Conservation (phyloP, 2,113 vertebrate species). For the Empidonax traillii region DNA sequence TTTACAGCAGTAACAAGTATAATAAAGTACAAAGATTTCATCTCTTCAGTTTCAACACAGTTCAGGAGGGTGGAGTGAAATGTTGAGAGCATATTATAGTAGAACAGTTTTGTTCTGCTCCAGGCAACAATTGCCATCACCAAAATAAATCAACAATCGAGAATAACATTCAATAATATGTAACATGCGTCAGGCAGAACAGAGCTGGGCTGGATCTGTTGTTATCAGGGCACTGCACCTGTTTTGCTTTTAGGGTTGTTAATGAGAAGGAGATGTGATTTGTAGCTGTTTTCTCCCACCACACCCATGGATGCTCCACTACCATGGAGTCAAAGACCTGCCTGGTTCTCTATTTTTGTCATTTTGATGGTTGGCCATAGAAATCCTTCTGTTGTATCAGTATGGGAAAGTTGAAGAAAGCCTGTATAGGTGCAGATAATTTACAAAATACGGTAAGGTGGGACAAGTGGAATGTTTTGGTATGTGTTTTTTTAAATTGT, state of each 20-base stretch:
- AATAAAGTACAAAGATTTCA: neutral
- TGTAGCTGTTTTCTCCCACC: neutral
- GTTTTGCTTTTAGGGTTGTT: neutral
- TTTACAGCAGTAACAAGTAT: neutral
- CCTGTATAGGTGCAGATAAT: neutral
- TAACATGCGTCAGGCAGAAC: neutral
- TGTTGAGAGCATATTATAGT: neutral
- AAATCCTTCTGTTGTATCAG: neutral
- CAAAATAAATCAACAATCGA: conserved; percentile 1
- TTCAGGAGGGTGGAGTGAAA: neutral
- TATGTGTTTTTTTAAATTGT: neutral
- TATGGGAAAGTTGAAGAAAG: neutral
- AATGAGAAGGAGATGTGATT: neutral
- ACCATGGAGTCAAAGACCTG: neutral
- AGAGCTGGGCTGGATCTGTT: neutral
- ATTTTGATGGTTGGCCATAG: neutral
- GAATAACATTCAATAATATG: neutral
- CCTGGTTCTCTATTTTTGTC: neutral
- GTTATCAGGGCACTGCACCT: conserved; percentile 15
- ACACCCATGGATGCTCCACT: neutral
- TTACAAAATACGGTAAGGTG: neutral
- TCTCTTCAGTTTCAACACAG: neutral
- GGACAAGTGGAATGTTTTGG: neutral
- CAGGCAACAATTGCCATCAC: neutral
- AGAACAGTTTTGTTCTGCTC: neutral